Evolutionary conservation across 1,140 invertebrate genomes (phyloP).

Genomic region (Drosophila busckii): DNA sequence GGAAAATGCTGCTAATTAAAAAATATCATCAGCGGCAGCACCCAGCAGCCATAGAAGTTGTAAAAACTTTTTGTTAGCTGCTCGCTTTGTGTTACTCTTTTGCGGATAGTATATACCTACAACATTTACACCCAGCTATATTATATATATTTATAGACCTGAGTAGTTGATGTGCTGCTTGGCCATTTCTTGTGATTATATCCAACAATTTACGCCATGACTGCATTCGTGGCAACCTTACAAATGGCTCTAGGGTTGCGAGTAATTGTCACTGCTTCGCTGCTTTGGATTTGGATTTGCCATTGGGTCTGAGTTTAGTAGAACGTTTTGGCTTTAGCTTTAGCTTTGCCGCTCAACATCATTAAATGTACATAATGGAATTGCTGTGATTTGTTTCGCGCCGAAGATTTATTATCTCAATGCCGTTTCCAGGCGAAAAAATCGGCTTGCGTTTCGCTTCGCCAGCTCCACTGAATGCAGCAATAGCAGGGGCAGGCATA

Average conservation of each 20-base stretch:
- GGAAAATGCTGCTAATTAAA: slow-evolving; percentile 71
- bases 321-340: too few species aligned
- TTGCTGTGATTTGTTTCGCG: slow-evolving; percentile 72
- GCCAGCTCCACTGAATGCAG: slow-evolving; percentile 66
- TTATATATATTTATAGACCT: not conserved
- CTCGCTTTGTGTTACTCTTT: slow-evolving; percentile 16
- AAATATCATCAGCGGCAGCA: slow-evolving; percentile 37
- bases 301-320: slow-evolving; percentile 4
- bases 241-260: slow-evolving; percentile 69
- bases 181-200: slow-evolving; percentile 69
- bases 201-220: slow-evolving; percentile 52
- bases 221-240: slow-evolving; percentile 46
- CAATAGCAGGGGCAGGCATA: slow-evolving; percentile 37
- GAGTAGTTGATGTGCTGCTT: slow-evolving; percentile 10
- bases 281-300: slow-evolving; percentile 39
- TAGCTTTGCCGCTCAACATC: slow-evolving; percentile 54
- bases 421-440: slow-evolving; percentile 66
- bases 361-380: slow-evolving; percentile 73
- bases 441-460: slow-evolving; percentile 68
- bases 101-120: not conserved
- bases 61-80: slow-evolving; percentile 33
- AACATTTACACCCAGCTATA: not conserved
- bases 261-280: slow-evolving; percentile 70
- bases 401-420: slow-evolving; percentile 66
- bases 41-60: too few species aligned